Conservation (phyloP, 2,113 vertebrate species). For the Synchiropus splendidus region DNA sequence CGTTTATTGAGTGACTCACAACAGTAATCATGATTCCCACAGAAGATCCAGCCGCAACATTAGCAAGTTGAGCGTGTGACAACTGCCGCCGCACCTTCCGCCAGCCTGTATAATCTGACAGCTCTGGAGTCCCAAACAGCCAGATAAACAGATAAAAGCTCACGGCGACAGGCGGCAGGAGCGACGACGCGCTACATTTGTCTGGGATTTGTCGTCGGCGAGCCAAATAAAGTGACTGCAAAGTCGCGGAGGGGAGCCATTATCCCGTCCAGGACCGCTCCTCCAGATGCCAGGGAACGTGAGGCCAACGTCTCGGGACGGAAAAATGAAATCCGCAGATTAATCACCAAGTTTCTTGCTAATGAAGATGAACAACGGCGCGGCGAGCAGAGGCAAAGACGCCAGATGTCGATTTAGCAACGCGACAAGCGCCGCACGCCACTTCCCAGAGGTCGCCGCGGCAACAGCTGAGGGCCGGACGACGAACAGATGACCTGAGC, state of each 20-base stretch:
- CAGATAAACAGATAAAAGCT: slow-evolving; percentile 39
- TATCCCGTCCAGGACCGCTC: slow-evolving; percentile 21
- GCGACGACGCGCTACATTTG: slow-evolving; percentile 29
- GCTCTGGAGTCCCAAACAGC: slow-evolving; percentile 19
- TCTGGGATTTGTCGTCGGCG: slow-evolving; percentile 28
- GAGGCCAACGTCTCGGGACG: too few relatives aligned
- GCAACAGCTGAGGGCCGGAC: too few relatives aligned
- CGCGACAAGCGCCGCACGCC: too few relatives aligned
- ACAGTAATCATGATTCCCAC: slow-evolving; percentile 8
- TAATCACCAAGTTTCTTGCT: too few relatives aligned
- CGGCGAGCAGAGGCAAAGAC: too few relatives aligned
- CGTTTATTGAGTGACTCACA: neutral
- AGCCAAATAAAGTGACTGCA: slow-evolving; percentile 32
- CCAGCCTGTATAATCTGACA: slow-evolving; percentile 20
- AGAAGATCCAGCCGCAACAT: slow-evolving; percentile 13
- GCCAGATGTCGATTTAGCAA: too few relatives aligned
- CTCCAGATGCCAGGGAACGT: slow-evolving; percentile 1
- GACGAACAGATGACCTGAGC: too few relatives aligned
- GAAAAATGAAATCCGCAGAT: too few relatives aligned
- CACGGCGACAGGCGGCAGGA: slow-evolving; percentile 12
- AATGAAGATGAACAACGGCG: too few relatives aligned
- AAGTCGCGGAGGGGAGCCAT: slow-evolving; percentile 7
- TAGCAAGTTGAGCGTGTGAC: slow-evolving; percentile 12
- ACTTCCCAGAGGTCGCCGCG: too few relatives aligned
- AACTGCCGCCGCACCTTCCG: slow-evolving; percentile 12